Conservation (phyloP, 2,113 vertebrate species). For the Bettongia penicillata region DNA sequence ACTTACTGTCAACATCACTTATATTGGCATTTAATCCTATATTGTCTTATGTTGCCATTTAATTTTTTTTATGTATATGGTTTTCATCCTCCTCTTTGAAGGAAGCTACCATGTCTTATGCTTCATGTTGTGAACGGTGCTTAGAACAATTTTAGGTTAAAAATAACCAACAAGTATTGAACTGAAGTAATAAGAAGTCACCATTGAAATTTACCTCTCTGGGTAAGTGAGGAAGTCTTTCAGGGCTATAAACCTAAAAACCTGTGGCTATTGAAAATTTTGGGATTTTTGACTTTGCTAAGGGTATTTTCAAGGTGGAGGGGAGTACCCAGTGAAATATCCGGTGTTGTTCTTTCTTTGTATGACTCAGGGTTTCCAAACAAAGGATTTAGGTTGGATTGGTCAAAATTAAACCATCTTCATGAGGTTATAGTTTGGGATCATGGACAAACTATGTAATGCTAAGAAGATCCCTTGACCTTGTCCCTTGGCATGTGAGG, state of each 20-base stretch:
- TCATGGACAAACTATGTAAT: neutral
- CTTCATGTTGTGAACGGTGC: neutral
- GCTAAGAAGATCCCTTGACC: neutral
- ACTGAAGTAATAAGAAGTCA: neutral
- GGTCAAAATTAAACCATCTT: neutral
- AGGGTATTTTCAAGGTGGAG: neutral
- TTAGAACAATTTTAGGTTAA: neutral
- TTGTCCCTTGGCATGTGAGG: neutral
- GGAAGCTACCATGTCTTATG: neutral
- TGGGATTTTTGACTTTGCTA: neutral
- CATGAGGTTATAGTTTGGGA: neutral
- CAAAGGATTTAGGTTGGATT: neutral
- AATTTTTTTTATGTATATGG: neutral
- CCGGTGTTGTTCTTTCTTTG: neutral
- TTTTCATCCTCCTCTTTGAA: neutral
- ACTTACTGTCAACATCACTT: neutral
- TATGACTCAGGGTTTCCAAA: neutral
- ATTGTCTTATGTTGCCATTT: neutral
- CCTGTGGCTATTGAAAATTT: neutral
- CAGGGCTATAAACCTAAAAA: neutral
- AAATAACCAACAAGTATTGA: neutral
- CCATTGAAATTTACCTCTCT: neutral
- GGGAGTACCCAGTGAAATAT: neutral
- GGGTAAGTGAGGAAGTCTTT: neutral
- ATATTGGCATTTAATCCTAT: neutral